Base-by-base conservation (phyloP, 2,113 vertebrate genomes). In the Syngnathus scovelli region DNA sequence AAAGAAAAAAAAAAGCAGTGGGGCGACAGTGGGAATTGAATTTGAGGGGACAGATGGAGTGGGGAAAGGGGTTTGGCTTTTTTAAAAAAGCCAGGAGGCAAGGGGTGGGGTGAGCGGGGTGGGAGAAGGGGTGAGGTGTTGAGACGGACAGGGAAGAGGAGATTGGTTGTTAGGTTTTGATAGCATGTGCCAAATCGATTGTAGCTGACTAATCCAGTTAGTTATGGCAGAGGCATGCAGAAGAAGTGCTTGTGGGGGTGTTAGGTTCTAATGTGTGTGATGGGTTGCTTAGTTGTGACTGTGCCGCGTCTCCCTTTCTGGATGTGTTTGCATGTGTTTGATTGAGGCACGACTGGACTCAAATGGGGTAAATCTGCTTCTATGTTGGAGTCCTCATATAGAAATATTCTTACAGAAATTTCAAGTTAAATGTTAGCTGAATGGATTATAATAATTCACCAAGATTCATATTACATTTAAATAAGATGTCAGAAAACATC, bases 161-260 rank as follows among this genome's bases (percentile, higher is more conserved):
- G 82, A 85, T 81, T 85, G 83, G 82, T 70, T 81, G 80, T 86
- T 84, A 80, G 84, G 82, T 85, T 88, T 87, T 86, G 83, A 89
- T 84, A 87, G 76, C 82, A 83, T 84, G 85, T 76, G 86, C 88
- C 86, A 88, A 89, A 88, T 89, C 85, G 81, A 89, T 89, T 88
- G 88, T 87, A 85, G 85, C 85, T 86, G 79, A 83, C 82, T 89
- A 88, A 89, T 89, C 81, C 85, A 83, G 85, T 89, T 87, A 85
- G 85, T 87, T 85, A 87, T 84, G 85, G 86, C 82, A 84, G 83
- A 80, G 78, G 81, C 86, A 86, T 86, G 82, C 85, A 89, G 81
- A 87, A 78, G 81, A 88, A 83, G 63, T 72, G 74, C 84, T 87
- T 84, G 83, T 78, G 72, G 79, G 76, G 79, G 80, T 85, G 85